Conservation (phyloP, 92 coral and sea anemone genomes). For the Parazoanthus swiftii region DNA sequence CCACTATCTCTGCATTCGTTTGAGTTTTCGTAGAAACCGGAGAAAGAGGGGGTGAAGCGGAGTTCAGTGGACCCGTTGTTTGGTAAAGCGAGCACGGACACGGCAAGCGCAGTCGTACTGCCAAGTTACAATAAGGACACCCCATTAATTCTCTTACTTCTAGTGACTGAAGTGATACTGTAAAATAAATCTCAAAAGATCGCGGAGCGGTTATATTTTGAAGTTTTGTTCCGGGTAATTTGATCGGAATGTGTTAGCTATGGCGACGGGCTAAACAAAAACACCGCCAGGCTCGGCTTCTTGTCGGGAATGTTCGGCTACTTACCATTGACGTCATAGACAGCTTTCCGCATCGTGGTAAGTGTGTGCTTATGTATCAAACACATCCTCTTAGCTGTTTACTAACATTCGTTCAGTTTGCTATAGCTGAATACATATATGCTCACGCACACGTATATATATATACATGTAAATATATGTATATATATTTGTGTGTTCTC, state of each 20-base stretch:
- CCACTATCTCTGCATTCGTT: background rate
- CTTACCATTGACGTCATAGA: constrained; percentile 37
- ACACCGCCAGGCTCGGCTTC: constrained; percentile 26
- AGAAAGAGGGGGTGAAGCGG: background rate
- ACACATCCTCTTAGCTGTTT: background rate
- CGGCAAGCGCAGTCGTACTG: constrained; percentile 10
- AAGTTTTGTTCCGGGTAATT: constrained; percentile 39
- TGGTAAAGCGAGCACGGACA: constrained; percentile 38
- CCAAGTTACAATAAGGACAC: constrained; percentile 27
- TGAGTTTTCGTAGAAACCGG: constrained; percentile 1
- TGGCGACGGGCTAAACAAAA: constrained; percentile 30
- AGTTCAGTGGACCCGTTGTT: constrained; percentile 1
- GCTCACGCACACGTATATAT: too few relatives aligned
- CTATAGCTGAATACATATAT: background rate
- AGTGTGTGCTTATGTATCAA: background rate
- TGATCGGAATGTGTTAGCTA: constrained; percentile 36
- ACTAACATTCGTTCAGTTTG: background rate
- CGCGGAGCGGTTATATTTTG: constrained; percentile 18
- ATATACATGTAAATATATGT: too few relatives aligned
- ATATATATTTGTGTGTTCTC: background rate
- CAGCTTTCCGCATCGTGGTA: background rate
- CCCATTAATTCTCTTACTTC: constrained; percentile 10
- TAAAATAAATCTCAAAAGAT: constrained; percentile 31
- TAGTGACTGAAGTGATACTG: background rate
- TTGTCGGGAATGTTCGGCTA: constrained; percentile 37